Base-by-base conservation (phyloP, 2,113 vertebrate genomes). In the Puma concolor region DNA sequence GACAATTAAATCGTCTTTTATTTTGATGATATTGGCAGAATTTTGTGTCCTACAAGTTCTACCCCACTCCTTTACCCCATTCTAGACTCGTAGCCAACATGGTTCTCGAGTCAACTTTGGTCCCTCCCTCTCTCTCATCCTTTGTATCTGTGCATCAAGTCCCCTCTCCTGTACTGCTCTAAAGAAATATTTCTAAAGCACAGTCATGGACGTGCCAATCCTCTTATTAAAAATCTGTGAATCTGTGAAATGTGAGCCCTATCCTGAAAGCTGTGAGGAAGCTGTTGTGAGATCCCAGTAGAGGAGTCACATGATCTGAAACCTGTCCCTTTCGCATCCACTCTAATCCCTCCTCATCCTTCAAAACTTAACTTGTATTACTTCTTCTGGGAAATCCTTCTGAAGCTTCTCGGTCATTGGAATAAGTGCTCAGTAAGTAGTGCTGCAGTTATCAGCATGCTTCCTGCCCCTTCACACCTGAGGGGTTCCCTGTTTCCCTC, bases 131-230 rank as follows among this genome's bases (percentile, higher is more conserved):
- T 63, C 8, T 27, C 50, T 88, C 5, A 63, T 63, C 33, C 50
- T 92, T 92, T 41, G 12, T 48, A 33, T 76, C 29, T 92, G 52
- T 2, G 76, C 50, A 29, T 60, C 15, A n/a, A 50, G 33, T 52
- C 50, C n/a, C 38, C 15, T 86, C 21, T 80, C 69, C 4, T 69
- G 2, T 52, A 60, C 79, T 57, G 4, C n/a, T 41, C 16, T 25
- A 74, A 92, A 94, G 48, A 95, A 93, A n/a, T 93, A 76, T 50
- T 87, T 95, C 54, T 67, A 50, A 74, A 82, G 57, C 19, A 31
- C 4, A 64, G 41, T 17, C 54, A 52, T 60, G 54, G 74, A 76
- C 13, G 1, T 69, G 33, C 12, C 50, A 76, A 0, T 41, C 1
- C 14, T 77, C 29, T 63, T 76, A 69, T 27, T 36, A 54, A 94